Evolutionary conservation across 2,888 invertebrate species (phyloP).

Genomic region (Cybosia mesomella): DNA sequence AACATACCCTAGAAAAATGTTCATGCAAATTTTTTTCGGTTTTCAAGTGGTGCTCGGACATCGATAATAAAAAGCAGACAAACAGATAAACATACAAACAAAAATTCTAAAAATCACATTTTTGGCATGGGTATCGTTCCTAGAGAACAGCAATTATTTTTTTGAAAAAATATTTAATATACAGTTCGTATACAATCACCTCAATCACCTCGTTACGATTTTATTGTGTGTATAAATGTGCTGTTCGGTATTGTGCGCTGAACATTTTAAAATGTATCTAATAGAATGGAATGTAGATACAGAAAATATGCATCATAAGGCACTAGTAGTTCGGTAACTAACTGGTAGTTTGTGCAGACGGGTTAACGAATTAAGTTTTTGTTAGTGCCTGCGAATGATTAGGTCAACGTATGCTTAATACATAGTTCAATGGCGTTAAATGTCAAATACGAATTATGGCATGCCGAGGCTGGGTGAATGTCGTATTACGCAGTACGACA

Average conservation of each 20-base stretch:
- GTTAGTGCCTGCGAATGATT: slow-evolving; percentile 16
- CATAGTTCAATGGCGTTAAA: slow-evolving; percentile 66
- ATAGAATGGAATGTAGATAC: slow-evolving; percentile 11
- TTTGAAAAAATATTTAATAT: no score
- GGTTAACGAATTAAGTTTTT: slow-evolving; percentile 36
- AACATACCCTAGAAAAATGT: no score
- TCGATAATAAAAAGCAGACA: no score
- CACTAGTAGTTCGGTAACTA: slow-evolving; percentile 8
- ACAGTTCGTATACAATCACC: no score
- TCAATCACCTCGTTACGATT: no score
- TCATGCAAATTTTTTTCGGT: no score
- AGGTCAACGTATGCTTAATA: slow-evolving; percentile 34
- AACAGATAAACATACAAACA: no score
- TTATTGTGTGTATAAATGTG: no score
- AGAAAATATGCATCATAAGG: slow-evolving; percentile 6
- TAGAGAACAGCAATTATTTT: no score
- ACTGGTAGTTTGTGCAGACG: slow-evolving; percentile 23
- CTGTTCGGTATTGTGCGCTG: neutral
- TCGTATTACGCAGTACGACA: slow-evolving; percentile 43
- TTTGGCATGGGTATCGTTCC: no score
- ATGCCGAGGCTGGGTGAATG: slow-evolving; percentile 65
- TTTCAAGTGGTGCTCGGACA: no score
- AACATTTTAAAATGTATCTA: slow-evolving; percentile 5
- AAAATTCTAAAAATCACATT: no score
- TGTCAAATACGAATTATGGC: slow-evolving; percentile 62